Percentiles rank a stretch among this genome's conserved stretches.
Conservation (phyloP, 2,888 invertebrate genomes). For the Sinopyrophorus schimmeli region DNA sequence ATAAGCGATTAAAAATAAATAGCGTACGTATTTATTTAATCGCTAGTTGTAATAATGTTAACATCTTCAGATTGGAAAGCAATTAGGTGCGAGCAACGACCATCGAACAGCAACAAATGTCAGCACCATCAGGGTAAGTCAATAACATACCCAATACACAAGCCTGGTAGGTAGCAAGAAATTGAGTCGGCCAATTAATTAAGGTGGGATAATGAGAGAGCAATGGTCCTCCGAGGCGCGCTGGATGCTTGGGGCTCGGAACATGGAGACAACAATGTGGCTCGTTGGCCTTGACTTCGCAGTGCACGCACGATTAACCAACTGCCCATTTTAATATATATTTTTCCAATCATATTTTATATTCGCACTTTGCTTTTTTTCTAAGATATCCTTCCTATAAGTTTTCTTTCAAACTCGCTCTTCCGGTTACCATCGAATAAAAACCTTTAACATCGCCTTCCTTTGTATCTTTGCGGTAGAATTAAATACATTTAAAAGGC, state of each 20-base stretch:
- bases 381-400: too few relatives aligned
- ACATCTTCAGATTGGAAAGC: slow-evolving; percentile 10
- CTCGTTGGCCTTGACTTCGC: slow-evolving; percentile 38
- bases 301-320: slow-evolving; percentile 27
- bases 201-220: slow-evolving; percentile 27
- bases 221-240: slow-evolving; percentile 32
- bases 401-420: too few relatives aligned
- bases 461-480: too few relatives aligned
- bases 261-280: slow-evolving; percentile 36
- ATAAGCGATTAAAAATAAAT: slow-evolving; percentile 6
- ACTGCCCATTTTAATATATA: slow-evolving; percentile 23
- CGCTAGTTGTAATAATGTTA: slow-evolving; percentile 9
- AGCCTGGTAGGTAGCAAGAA: slow-evolving; percentile 16
- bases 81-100: slow-evolving; percentile 13
- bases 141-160: slow-evolving; percentile 16
- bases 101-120: slow-evolving; percentile 18
- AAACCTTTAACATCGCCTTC: too few relatives aligned
- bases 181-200: slow-evolving; percentile 27
- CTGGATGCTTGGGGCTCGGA: slow-evolving; percentile 31
- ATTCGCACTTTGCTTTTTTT: slow-evolving; percentile 20
- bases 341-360: slow-evolving; percentile 17
- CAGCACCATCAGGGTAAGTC: slow-evolving; percentile 20
- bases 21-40: slow-evolving; percentile 9
- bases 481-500: too few relatives aligned
- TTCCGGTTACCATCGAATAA: too few relatives aligned